Percentiles rank a stretch among this genome's conserved stretches.
phyloP scores from a whole-genome alignment of 2,797 vertebrate species.

The Sarcoramphus papa region DNA sequence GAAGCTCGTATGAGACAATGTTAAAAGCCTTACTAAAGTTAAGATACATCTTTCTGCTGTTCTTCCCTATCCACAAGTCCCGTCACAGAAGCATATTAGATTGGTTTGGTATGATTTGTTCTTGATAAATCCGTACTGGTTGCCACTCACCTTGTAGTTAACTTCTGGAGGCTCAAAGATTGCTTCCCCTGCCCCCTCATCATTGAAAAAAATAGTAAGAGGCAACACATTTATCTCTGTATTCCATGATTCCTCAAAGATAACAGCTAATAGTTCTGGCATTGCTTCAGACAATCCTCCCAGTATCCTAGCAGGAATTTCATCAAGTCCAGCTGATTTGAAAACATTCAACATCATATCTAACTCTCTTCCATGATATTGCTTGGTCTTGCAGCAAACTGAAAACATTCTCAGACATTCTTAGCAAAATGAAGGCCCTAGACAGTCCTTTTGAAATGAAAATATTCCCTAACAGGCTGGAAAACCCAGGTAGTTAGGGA shows the following conservation, averaged over 20 bases:
- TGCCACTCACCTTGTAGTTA: background rate
- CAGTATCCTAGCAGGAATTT: background rate
- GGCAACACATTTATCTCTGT: background rate
- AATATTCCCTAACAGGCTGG: background rate
- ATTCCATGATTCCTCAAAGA: background rate
- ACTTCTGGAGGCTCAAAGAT: background rate
- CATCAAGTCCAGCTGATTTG: constrained; percentile 30
- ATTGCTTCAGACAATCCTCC: background rate
- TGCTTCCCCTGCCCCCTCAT: background rate
- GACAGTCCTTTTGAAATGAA: background rate
- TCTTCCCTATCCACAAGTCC: background rate
- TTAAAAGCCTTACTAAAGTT: background rate
- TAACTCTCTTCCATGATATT: background rate
- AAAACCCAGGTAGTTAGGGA: background rate
- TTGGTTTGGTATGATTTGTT: background rate
- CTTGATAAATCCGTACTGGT: background rate
- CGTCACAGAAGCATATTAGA: background rate
- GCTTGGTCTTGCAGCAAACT: background rate
- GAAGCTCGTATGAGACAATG: background rate
- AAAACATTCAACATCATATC: background rate
- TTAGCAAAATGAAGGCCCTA: background rate
- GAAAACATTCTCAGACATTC: constrained; percentile 10
- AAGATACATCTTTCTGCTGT: background rate
- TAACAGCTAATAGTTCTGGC: constrained; percentile 6
- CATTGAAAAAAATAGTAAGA: background rate